A percentile compares a stretch with the other conserved stretches of the same genome.
Conservation (phyloP, 2,113 vertebrate species). For the Pyrgilauda ruficollis region DNA sequence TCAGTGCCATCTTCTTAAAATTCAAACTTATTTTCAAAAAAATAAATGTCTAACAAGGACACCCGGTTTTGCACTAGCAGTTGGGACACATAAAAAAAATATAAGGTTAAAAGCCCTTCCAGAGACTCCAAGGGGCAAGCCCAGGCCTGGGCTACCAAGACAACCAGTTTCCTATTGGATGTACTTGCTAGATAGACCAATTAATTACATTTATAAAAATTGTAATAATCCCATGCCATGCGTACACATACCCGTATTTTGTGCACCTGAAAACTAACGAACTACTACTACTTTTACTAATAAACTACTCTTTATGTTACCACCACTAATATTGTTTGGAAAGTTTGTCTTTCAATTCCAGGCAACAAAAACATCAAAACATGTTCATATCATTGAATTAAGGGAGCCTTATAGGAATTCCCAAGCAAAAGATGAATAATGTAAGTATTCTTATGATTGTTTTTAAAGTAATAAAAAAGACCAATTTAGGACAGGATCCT, state of each 20-base stretch:
- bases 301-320: neutral
- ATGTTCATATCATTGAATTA: neutral
- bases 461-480: neutral
- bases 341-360: neutral
- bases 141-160: neutral
- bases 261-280: neutral
- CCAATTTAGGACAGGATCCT: neutral
- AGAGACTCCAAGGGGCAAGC: neutral
- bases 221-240: rapidly evolving
- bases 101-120: neutral
- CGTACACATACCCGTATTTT: rapidly evolving
- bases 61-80: neutral
- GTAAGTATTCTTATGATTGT: neutral
- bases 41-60: neutral
- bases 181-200: neutral
- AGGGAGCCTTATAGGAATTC: neutral
- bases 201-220: neutral
- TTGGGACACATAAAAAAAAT: neutral
- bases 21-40: neutral
- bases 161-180: neutral
- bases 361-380: neutral
- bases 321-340: neutral
- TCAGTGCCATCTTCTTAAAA: rapidly evolving
- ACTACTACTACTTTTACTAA: neutral
- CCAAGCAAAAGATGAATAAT: neutral